Evolutionary conservation across 2,113 vertebrate genomes (phyloP).

Genomic region (Typhlomys cinereus): DNA sequence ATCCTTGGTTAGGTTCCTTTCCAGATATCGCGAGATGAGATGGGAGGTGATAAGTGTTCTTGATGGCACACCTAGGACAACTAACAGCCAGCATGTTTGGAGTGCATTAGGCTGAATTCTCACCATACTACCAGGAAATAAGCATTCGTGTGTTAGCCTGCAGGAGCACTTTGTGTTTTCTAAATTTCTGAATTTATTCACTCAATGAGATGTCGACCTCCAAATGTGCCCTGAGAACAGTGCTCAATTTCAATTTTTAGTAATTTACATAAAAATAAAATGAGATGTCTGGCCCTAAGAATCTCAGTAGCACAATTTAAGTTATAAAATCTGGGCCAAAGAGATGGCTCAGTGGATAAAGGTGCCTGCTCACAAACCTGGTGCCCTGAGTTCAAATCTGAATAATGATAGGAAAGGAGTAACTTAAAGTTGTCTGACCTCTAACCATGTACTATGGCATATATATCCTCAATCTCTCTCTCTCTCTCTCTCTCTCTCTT

Average conservation of each 20-base stretch:
- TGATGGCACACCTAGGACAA: slow-evolving; percentile 24
- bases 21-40: slow-evolving; percentile 27
- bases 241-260: slow-evolving; percentile 14
- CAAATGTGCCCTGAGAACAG: background rate
- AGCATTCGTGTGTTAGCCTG: background rate
- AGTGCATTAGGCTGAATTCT: background rate
- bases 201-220: background rate
- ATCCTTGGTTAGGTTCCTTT: slow-evolving; percentile 69
- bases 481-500: background rate
- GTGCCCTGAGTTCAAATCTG: background rate
- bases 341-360: background rate
- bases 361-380: too few species aligned
- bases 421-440: background rate
- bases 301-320: background rate
- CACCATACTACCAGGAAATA: background rate
- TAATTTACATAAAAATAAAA: background rate
- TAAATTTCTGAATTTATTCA: background rate
- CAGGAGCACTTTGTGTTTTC: background rate
- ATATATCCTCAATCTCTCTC: background rate
- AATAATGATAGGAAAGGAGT: background rate
- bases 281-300: background rate
- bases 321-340: background rate
- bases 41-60: background rate
- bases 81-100: slow-evolving; percentile 16
- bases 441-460: background rate